Evolutionary conservation across 2,113 vertebrate species (phyloP).

Genomic region (Clarias gariepinus): DNA sequence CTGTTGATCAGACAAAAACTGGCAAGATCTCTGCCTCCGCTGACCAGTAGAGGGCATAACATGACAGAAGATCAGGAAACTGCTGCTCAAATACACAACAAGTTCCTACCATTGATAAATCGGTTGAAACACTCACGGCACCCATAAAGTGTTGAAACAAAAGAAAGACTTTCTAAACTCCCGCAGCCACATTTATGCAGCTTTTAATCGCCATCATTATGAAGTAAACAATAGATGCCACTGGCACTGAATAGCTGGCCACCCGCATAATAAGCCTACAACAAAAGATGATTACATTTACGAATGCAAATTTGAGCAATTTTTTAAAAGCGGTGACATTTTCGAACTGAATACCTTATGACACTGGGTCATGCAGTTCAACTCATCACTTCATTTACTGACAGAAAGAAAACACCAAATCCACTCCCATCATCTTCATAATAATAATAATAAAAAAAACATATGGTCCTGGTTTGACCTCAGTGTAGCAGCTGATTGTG

Average conservation of each 20-base stretch:
- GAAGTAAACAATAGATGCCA: background rate
- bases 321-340: conserved; percentile 22
- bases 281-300: conserved; percentile 5
- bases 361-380: conserved; percentile 20
- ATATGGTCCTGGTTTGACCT: background rate
- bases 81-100: background rate
- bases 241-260: background rate
- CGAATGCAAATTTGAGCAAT: conserved; percentile 12
- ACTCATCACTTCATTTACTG: conserved; percentile 2
- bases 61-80: conserved; percentile 14
- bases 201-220: background rate
- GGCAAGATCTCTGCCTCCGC: background rate
- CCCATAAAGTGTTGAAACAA: background rate
- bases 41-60: conserved; percentile 44
- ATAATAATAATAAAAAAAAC: conserved; percentile 6
- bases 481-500: background rate
- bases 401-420: background rate
- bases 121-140: background rate
- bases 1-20: background rate
- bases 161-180: background rate
- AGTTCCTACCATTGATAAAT: background rate
- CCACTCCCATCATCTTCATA: background rate
- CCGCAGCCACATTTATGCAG: background rate
- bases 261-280: conserved; percentile 4
- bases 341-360: background rate